Base-by-base conservation (phyloP, 2,113 vertebrate genomes). In the Dasypus novemcinctus region DNA sequence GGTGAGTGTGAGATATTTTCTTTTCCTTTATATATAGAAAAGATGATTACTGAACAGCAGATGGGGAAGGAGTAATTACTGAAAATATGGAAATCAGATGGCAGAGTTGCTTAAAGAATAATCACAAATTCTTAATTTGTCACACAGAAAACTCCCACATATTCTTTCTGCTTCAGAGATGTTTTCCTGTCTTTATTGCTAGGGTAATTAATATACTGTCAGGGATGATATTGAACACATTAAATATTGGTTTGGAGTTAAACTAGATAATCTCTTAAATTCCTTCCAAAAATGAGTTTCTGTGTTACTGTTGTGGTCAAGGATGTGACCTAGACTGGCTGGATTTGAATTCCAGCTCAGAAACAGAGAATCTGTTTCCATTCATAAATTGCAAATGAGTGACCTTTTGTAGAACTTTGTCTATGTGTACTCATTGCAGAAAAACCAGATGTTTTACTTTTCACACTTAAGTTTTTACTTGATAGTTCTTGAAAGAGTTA, bases 161-260 rank as follows among this genome's bases (percentile, higher is more conserved):
- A 74, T 12, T 82, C 9, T 29, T 92, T 90, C 33, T 94, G 8
- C 49, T 83, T 96, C 31, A 64, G 59, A 95, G 74, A 83, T 86
- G 6, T 63, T 94, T 95, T 81, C 20, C 11, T 94, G 7, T 23
- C 27, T 8, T 91, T 74, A 49, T 14, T 54, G 9, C 41, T 76
- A n/a, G 21, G 36, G 63, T 64, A 81, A 66, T 71, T 87, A 36
- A n/a, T 71, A 36, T 0, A 17, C 7, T 57, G 4, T 61, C n/a
- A 61, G 31, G 38, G 18, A 38, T 83, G 25, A 74, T 80, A n/a
- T 10, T 68, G n/a, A 84, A 10, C 23, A 93, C n/a, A 38, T 59
- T 84, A 87, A 79, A 63, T 5, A 46, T 36, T 54, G 17, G 43
- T 36, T 85, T 93, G 31, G 46, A 41, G 17, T 80, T 95, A 43